phyloP scores from a whole-genome alignment of 2,113 vertebrate genomes.

The Scomber scombrus region DNA sequence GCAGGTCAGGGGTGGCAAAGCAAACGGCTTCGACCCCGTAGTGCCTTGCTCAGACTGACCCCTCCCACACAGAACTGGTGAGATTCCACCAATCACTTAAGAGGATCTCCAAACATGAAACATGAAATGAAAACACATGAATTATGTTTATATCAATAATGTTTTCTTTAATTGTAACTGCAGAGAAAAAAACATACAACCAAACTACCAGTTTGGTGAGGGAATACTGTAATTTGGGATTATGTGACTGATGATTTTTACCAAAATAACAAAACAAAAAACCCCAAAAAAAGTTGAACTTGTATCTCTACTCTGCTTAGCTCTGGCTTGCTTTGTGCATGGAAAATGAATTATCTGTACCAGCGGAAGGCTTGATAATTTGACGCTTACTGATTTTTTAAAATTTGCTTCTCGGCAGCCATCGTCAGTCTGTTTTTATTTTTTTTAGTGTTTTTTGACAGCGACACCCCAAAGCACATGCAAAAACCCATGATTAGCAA shows the following conservation, averaged over 20 bases:
- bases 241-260: constrained; percentile 59
- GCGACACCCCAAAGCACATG: constrained; percentile 65
- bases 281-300: constrained; percentile 38
- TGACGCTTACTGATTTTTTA: constrained; percentile 31
- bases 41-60: constrained; percentile 84
- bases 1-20: constrained; percentile 61
- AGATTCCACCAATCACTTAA: constrained; percentile 55
- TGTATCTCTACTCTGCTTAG: constrained; percentile 72
- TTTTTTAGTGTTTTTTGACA: constrained; percentile 15
- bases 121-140: constrained; percentile 34
- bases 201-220: constrained; percentile 57
- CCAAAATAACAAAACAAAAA: constrained; percentile 29
- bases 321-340: constrained; percentile 76
- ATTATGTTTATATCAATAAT: constrained; percentile 26
- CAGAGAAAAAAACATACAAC: constrained; percentile 30
- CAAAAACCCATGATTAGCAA: constrained; percentile 41
- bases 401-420: constrained; percentile 5
- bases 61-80: constrained; percentile 44
- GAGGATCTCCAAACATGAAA: constrained; percentile 53
- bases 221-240: constrained; percentile 76
- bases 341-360: constrained; percentile 51
- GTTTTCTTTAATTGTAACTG: constrained; percentile 47
- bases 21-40: constrained; percentile 65
- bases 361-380: constrained; percentile 55
- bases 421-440: constrained; percentile 21